Conservation (phyloP, 2,113 vertebrate species). For the Morone saxatilis region DNA sequence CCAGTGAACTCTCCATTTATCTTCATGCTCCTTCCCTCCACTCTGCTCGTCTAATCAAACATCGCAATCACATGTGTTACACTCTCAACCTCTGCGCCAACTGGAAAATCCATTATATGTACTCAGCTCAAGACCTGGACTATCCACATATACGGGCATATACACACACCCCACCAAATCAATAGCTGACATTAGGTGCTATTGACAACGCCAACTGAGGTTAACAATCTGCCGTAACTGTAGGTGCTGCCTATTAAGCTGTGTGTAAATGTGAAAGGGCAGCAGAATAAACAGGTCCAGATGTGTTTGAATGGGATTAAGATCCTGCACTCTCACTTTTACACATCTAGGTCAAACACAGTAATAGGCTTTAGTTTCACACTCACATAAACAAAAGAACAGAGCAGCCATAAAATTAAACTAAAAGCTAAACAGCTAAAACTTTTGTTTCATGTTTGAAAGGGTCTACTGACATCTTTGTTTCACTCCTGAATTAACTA, state of each 20-base stretch:
- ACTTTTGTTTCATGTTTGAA: slow-evolving; percentile 12
- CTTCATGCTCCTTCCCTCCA: neutral
- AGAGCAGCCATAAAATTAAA: neutral
- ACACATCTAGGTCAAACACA: slow-evolving; percentile 19
- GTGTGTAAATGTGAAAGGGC: slow-evolving; percentile 59
- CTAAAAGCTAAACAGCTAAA: neutral
- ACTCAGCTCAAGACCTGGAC: slow-evolving; percentile 29
- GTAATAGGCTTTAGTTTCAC: slow-evolving; percentile 22
- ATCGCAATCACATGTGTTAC: slow-evolving; percentile 17
- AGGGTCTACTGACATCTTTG: neutral
- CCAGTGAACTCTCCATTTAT: neutral
- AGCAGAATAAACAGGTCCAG: slow-evolving; percentile 43
- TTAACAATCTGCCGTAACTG: slow-evolving; percentile 69
- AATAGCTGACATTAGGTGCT: slow-evolving; percentile 73
- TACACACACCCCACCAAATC: slow-evolving; percentile 54
- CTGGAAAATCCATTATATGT: slow-evolving; percentile 54
- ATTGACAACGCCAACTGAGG: slow-evolving; percentile 74
- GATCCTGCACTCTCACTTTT: slow-evolving; percentile 13
- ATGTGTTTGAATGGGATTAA: slow-evolving; percentile 54
- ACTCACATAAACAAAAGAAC: neutral
- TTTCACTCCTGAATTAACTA: slow-evolving; percentile 28
- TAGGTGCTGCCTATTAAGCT: slow-evolving; percentile 43
- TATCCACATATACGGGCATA: slow-evolving; percentile 1
- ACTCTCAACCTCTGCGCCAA: slow-evolving; percentile 40
- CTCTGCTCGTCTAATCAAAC: slow-evolving; percentile 49